A percentile compares a stretch with the other conserved stretches of the same genome.
These are phyloP conservation scores for Odocoileus virginianus DNA, from an alignment of 2,113 vertebrate genomes.

Conservation along the genomic window DNA sequence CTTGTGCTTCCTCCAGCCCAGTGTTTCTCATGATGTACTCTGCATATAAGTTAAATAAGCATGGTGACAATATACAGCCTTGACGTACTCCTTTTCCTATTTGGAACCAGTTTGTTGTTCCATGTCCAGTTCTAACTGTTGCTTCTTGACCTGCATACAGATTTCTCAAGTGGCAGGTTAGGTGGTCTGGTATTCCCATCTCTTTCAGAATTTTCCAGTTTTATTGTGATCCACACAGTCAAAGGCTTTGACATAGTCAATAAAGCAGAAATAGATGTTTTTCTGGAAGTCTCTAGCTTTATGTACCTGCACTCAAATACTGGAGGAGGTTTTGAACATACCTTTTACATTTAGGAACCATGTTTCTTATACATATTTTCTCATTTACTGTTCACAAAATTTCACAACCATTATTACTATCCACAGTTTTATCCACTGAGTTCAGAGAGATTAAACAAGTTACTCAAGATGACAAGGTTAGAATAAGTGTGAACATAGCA, in stretches of 20 bases:
- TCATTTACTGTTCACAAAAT: not conserved
- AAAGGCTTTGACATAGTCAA: not conserved
- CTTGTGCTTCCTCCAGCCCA: not conserved
- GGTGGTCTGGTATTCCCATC: not conserved
- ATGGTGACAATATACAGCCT: not conserved
- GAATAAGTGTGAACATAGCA: not conserved
- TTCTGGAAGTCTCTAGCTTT: not conserved
- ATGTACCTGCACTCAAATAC: not conserved
- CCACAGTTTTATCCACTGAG: not conserved
- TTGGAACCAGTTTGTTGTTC: not conserved
- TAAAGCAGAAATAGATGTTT: not conserved
- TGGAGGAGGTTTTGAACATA: not conserved
- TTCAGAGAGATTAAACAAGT: not conserved
- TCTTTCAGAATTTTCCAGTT: not conserved
- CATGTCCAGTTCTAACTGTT: not conserved
- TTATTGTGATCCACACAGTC: not conserved
- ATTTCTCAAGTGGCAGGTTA: not conserved
- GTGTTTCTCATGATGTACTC: not conserved
- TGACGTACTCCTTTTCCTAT: not conserved
- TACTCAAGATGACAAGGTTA: not conserved
- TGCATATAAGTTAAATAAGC: not conserved
- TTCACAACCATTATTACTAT: not conserved
- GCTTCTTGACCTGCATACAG: not conserved
- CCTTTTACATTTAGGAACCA: not conserved
- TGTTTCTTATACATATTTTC: not conserved